Percentiles rank a stretch among this genome's conserved stretches.
These are phyloP conservation scores for Noctilio leporinus DNA, from an alignment of 2,113 vertebrate genomes.

Conservation along the genomic window DNA sequence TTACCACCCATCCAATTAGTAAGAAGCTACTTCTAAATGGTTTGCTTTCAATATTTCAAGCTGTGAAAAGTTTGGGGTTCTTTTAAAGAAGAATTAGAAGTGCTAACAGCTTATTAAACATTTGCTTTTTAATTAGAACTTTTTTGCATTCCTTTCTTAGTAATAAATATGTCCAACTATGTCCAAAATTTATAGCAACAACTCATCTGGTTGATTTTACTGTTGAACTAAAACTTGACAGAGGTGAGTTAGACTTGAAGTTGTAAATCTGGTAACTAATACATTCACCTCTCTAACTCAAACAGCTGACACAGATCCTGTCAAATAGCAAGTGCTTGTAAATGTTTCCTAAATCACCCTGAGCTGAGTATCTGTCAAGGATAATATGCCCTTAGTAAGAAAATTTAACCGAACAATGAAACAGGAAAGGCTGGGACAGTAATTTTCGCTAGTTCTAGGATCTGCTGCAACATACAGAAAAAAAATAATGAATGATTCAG, in stretches of 20 bases:
- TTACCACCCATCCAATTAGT: neutral
- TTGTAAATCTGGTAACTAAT: conserved; percentile 16
- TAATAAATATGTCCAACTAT: neutral
- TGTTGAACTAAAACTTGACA: neutral
- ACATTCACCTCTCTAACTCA: neutral
- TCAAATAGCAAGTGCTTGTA: neutral
- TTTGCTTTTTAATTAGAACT: conserved; percentile 41
- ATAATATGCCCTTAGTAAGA: conserved; percentile 18
- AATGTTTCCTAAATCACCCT: conserved; percentile 30
- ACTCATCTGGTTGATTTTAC: conserved; percentile 11
- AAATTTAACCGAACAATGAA: conserved; percentile 26
- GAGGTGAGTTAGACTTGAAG: neutral
- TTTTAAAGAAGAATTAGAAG: neutral
- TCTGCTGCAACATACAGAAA: neutral
- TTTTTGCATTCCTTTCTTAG: conserved; percentile 1
- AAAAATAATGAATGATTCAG: conserved; percentile 20
- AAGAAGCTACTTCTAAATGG: neutral
- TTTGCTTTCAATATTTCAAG: conserved; percentile 3
- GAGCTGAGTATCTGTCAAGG: neutral
- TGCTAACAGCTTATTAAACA: conserved; percentile 8
- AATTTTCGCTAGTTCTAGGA: neutral
- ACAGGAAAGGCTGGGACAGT: neutral
- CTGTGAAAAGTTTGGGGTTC: neutral
- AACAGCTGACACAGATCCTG: neutral
- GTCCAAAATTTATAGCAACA: neutral